Conservation (phyloP, 2,113 vertebrate species). For the Alethe castanea region DNA sequence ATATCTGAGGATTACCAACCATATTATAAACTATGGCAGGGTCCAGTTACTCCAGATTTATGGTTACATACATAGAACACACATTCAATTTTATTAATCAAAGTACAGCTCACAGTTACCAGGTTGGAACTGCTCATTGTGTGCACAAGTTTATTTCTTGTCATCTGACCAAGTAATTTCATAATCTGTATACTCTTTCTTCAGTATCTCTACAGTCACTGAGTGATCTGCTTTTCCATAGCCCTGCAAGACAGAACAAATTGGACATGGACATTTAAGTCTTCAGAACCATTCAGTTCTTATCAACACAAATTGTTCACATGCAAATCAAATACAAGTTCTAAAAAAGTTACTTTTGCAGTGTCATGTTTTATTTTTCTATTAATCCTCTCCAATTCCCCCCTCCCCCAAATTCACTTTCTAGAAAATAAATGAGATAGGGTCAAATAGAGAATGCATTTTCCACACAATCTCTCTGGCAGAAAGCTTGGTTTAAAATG, state of each 20-base stretch:
- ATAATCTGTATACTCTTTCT: slow-evolving; percentile 78
- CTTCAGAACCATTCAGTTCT: not conserved
- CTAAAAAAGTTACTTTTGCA: not conserved
- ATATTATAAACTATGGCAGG: not conserved
- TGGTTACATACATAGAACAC: not conserved
- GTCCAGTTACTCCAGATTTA: not conserved
- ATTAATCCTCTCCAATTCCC: not conserved
- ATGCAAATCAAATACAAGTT: not conserved
- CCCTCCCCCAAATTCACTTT: not conserved
- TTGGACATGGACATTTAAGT: not conserved
- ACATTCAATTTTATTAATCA: slow-evolving; percentile 6
- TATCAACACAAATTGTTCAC: not conserved
- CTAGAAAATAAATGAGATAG: not conserved
- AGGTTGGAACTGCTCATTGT: not conserved
- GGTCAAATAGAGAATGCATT: not conserved
- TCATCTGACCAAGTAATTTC: slow-evolving; percentile 86
- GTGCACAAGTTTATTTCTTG: slow-evolving; percentile 67
- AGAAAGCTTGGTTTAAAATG: not conserved
- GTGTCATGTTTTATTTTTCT: not conserved
- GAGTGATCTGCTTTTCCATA: slow-evolving; percentile 91
- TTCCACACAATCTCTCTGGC: not conserved
- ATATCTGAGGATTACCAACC: not conserved
- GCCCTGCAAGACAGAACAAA: slow-evolving; percentile 68
- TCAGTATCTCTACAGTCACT: slow-evolving; percentile 81
- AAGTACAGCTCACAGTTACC: not conserved